phyloP scores from a whole-genome alignment of 2,888 invertebrate species.

The Eumerus sabulonum region DNA sequence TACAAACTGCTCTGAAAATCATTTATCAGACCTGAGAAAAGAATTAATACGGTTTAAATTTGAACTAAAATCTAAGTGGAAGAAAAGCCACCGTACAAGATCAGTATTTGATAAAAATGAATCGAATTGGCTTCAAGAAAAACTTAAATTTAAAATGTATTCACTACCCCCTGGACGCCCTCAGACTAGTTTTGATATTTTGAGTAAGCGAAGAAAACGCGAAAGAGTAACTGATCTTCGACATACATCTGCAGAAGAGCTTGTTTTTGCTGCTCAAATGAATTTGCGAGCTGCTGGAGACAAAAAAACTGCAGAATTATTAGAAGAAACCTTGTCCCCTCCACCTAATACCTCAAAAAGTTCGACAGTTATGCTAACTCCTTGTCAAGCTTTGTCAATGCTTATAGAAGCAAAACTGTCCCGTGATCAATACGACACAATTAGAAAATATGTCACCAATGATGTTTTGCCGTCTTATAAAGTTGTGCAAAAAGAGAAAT shows the following conservation, averaged over 20 bases:
- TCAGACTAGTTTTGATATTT: constrained; percentile 29
- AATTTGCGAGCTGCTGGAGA: constrained; percentile 14
- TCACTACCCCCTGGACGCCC: constrained; percentile 26
- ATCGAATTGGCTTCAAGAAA: constrained; percentile 12
- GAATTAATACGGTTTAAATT: constrained; percentile 21
- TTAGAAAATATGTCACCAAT: no score
- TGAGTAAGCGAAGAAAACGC: constrained; percentile 28
- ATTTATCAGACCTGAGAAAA: no score
- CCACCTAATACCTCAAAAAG: constrained; percentile 5
- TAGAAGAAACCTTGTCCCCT: constrained; percentile 19
- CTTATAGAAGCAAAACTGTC: no score
- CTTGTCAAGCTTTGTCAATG: no score
- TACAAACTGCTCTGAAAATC: no score
- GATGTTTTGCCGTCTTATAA: no score
- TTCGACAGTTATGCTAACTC: no score
- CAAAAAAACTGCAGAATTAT: constrained; percentile 16
- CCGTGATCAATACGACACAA: neutral
- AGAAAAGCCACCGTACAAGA: constrained; percentile 24
- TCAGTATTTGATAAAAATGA: constrained; percentile 4
- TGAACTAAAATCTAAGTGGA: constrained; percentile 31
- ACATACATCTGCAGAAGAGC: neutral
- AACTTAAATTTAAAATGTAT: constrained; percentile 26
- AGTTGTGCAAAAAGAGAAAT: no score
- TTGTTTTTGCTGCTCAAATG: no score
- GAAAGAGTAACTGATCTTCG: constrained; percentile 27